Conservation (phyloP, 2,797 vertebrate genomes). For the Gambusia yucatana region DNA sequence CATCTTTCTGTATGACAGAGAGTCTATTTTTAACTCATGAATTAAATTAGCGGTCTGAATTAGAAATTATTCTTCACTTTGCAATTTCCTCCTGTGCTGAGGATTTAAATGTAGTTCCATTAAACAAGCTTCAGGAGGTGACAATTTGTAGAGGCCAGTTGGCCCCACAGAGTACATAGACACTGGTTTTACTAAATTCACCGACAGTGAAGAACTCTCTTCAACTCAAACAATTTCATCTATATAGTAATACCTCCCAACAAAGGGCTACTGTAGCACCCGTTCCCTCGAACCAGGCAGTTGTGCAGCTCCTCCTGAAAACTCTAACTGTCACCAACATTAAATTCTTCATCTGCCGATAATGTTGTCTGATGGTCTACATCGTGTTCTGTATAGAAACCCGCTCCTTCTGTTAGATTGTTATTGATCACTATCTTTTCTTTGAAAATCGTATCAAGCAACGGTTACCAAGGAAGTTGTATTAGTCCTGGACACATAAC, state of each 20-base stretch:
- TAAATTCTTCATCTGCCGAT: background rate
- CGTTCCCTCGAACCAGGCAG: background rate
- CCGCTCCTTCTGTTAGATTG: background rate
- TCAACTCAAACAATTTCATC: background rate
- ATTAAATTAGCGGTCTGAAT: background rate
- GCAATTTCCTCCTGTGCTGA: background rate
- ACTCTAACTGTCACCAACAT: background rate
- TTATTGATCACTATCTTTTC: background rate
- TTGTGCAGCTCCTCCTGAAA: background rate
- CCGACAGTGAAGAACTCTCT: background rate
- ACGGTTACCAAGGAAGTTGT: background rate
- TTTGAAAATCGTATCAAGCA: background rate
- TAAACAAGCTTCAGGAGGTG: background rate
- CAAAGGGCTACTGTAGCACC: background rate
- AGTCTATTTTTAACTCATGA: background rate
- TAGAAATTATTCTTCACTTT: background rate
- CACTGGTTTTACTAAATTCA: too few relatives aligned
- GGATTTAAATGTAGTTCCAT: background rate
- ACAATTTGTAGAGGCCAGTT: background rate
- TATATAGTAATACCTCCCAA: background rate
- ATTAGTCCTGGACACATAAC: background rate
- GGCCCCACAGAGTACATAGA: background rate
- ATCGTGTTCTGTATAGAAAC: background rate
- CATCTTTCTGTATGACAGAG: slow-evolving; percentile 83
- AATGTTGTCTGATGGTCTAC: background rate